These are phyloP conservation scores for Hoplodrina blanda DNA, from an alignment of 2,888 invertebrate species.

Conservation along the genomic window DNA sequence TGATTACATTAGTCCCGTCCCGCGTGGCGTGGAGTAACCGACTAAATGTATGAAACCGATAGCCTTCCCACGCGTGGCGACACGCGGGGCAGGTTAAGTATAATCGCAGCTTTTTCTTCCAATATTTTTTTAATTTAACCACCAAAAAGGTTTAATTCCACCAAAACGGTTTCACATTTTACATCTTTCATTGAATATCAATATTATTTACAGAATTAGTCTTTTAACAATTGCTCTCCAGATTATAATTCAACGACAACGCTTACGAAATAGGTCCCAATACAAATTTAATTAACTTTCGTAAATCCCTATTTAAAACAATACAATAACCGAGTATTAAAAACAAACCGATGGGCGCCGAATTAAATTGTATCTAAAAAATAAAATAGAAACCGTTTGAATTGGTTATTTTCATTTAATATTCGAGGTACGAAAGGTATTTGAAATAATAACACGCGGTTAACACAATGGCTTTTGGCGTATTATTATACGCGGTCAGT, in stretches of 20 bases:
- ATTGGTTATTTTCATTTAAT: constrained; percentile 21
- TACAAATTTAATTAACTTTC: constrained; percentile 21
- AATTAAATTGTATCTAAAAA: constrained; percentile 23
- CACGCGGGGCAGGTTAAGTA: too few species aligned
- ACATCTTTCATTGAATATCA: background rate
- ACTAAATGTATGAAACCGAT: too few species aligned
- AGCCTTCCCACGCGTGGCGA: too few species aligned
- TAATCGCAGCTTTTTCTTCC: too few species aligned
- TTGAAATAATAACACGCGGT: constrained; percentile 27
- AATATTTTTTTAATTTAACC: too few species aligned
- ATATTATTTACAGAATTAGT: background rate
- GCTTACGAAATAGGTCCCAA: constrained; percentile 2
- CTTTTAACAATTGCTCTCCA: background rate
- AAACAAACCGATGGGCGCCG: constrained; percentile 1
- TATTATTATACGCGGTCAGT: constrained; percentile 22
- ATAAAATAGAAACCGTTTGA: constrained; percentile 8
- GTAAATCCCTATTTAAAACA: constrained; percentile 19
- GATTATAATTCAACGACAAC: constrained; percentile 5
- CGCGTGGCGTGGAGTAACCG: too few species aligned
- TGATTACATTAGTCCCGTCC: too few species aligned
- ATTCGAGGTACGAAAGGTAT: constrained; percentile 4
- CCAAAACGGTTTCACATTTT: background rate
- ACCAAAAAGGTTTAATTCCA: too few species aligned
- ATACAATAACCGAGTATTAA: constrained; percentile 27
- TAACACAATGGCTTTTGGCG: constrained; percentile 14